phyloP scores from a whole-genome alignment of 2,113 vertebrate species.

The Varanus komodoensis region DNA sequence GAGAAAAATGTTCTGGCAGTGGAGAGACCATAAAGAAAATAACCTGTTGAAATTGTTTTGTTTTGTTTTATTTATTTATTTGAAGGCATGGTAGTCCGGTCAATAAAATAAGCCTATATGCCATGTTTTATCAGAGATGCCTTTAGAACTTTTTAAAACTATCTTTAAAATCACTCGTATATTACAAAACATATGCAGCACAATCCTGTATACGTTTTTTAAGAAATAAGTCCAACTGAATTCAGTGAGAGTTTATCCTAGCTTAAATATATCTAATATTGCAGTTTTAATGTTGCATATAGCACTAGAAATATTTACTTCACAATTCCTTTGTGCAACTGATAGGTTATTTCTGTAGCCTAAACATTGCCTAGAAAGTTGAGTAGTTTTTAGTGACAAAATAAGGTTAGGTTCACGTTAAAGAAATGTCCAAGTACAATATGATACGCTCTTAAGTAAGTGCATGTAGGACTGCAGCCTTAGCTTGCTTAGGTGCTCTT shows the following conservation, averaged over 20 bases:
- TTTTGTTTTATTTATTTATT: neutral
- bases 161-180: neutral
- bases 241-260: neutral
- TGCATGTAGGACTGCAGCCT: neutral
- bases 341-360: neutral
- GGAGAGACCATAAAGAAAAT: neutral
- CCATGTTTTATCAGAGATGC: neutral
- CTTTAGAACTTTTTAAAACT: neutral
- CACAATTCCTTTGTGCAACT: neutral
- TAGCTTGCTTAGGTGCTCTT: neutral
- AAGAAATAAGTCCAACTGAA: too few relatives aligned
- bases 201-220: too few relatives aligned
- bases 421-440: neutral
- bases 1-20: neutral
- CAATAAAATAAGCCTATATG: neutral
- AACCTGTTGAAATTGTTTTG: neutral
- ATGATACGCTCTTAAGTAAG: neutral
- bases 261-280: too few relatives aligned
- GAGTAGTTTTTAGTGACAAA: neutral
- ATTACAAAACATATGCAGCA: neutral
- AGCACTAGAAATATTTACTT: neutral
- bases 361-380: neutral
- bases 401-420: neutral
- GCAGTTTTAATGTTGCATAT: neutral
- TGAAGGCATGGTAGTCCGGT: neutral